These are phyloP conservation scores for Melanerpes formicivorus DNA, from an alignment of 2,113 vertebrate genomes.

Conservation along the genomic window DNA sequence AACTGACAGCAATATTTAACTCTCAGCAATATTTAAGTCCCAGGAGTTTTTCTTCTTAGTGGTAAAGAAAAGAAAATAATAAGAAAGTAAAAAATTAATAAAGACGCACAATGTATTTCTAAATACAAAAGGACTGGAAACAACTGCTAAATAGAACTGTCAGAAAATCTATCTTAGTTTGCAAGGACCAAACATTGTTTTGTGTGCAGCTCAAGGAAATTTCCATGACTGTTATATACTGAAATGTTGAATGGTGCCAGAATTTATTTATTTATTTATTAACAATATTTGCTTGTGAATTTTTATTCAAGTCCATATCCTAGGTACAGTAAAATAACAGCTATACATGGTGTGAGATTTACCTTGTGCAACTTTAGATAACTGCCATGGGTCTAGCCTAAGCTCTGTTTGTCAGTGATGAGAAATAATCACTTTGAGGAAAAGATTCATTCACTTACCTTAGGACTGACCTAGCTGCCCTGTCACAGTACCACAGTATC, in stretches of 20 bases:
- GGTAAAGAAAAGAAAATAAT: background rate
- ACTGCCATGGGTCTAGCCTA: background rate
- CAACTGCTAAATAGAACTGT: background rate
- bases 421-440: background rate
- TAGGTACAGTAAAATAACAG: background rate
- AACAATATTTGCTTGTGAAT: background rate
- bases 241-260: rapidly evolving
- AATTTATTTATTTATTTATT: background rate
- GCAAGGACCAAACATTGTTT: background rate
- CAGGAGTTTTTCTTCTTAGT: background rate
- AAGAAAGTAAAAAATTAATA: background rate
- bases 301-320: background rate
- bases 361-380: background rate
- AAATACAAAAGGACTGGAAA: background rate
- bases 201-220: background rate
- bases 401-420: background rate
- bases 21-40: background rate
- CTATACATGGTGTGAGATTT: background rate
- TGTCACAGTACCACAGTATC: background rate
- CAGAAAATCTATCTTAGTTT: background rate
- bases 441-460: background rate
- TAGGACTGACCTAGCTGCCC: background rate
- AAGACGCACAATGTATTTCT: background rate
- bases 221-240: background rate
- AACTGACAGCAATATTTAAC: background rate